Percentiles rank a stretch among this genome's conserved stretches.
phyloP scores from a whole-genome alignment of 2,888 invertebrate genomes.

The Hydrotaea diabolus region DNA sequence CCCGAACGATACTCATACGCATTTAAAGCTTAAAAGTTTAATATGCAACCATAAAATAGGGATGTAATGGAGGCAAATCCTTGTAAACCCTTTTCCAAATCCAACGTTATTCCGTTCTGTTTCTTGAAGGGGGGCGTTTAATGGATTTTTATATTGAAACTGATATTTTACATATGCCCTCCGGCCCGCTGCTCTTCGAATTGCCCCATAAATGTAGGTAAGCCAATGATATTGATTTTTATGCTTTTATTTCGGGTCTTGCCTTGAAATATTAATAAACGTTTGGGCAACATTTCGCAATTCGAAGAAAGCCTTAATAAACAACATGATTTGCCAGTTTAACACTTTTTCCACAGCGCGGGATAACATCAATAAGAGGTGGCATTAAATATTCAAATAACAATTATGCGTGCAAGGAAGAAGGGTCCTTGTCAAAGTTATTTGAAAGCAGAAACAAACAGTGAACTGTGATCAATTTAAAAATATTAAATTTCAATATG shows the following conservation, averaged over 20 bases:
- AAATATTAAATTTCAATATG: no score
- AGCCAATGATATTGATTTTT: constrained; percentile 66
- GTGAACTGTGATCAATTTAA: no score
- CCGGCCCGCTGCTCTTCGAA: constrained; percentile 21
- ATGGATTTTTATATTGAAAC: constrained; percentile 80
- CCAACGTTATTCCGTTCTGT: constrained; percentile 70
- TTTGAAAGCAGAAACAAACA: no score
- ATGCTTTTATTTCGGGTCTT: constrained; percentile 12
- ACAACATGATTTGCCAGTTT: constrained; percentile 79
- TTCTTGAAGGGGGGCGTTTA: constrained; percentile 70
- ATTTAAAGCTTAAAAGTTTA: constrained; percentile 26
- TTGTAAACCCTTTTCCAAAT: constrained; percentile 44
- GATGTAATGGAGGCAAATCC: neutral
- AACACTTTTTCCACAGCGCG: constrained; percentile 70
- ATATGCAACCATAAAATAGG: constrained; percentile 6
- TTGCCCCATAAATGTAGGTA: neutral
- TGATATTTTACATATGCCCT: constrained; percentile 74
- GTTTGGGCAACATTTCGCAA: constrained; percentile 22
- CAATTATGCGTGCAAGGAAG: constrained; percentile 1
- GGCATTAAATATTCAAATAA: constrained; percentile 8
- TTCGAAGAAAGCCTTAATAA: constrained; percentile 73
- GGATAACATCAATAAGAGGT: constrained; percentile 35
- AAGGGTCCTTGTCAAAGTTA: neutral
- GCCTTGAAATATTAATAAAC: constrained; percentile 55
- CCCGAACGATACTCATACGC: constrained; percentile 43